phyloP scores from a whole-genome alignment of 2,113 vertebrate species.

The Cygnus buccinator region DNA sequence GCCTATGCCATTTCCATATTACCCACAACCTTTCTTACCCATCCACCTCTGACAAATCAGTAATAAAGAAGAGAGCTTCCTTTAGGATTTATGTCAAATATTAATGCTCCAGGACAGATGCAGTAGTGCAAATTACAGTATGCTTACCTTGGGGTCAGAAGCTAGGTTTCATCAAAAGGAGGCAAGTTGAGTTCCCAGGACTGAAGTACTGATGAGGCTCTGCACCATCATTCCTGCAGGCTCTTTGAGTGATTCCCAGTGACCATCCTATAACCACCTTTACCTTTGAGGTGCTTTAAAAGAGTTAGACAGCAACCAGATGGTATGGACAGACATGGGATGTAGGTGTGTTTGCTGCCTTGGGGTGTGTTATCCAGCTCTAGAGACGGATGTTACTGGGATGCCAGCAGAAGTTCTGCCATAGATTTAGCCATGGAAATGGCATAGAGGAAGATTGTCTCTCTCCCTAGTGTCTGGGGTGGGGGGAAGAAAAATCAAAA shows the following conservation, averaged over 20 bases:
- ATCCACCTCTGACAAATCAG: neutral
- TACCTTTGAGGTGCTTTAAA: neutral
- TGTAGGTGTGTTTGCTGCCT: neutral
- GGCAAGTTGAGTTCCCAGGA: neutral
- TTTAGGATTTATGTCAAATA: conserved; percentile 10
- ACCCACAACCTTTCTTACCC: neutral
- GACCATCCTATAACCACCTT: neutral
- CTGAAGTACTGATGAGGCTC: neutral
- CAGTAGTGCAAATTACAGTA: neutral
- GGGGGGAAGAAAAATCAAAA: neutral
- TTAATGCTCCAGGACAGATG: neutral
- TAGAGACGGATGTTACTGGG: neutral
- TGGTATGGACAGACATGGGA: neutral
- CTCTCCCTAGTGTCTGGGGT: neutral
- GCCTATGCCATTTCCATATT: conserved; percentile 15
- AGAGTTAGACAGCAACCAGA: neutral
- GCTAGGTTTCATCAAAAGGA: neutral
- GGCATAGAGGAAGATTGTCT: neutral
- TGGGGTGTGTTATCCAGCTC: fast-evolving
- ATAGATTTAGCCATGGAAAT: neutral
- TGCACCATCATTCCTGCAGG: neutral
- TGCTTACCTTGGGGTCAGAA: neutral
- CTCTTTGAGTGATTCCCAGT: neutral
- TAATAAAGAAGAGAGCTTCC: neutral
- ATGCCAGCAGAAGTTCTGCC: neutral